Percentiles rank a stretch among this genome's conserved stretches.
Conservation (phyloP, 1,140 invertebrate species). For the Globodera ellingtonae region DNA sequence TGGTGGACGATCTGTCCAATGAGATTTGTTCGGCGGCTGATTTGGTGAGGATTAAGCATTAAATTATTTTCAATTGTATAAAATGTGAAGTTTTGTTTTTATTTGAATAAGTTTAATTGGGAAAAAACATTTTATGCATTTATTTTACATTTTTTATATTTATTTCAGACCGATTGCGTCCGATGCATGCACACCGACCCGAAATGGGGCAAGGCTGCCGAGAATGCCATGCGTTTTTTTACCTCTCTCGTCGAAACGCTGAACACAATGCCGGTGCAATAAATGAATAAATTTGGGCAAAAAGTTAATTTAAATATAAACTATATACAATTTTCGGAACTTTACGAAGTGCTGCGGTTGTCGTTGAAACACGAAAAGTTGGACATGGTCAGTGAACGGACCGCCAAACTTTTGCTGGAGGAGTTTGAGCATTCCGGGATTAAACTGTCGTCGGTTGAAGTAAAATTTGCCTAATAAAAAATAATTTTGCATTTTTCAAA, state of each 20-base stretch:
- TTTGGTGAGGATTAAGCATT: constrained; percentile 38
- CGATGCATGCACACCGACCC: constrained; percentile 43
- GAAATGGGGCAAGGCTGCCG: constrained; percentile 36
- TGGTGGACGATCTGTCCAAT: constrained; percentile 52
- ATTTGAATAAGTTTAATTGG: not conserved
- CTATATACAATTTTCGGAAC: constrained; percentile 21
- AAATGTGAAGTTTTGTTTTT: constrained; percentile 5
- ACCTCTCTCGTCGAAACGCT: constrained; percentile 52
- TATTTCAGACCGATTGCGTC: constrained; percentile 47
- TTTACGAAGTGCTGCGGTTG: constrained; percentile 37
- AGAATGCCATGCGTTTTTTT: constrained; percentile 46
- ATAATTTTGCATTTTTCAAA: constrained; percentile 12
- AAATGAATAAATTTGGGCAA: not conserved
- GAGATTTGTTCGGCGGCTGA: constrained; percentile 48
- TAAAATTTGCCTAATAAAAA: constrained; percentile 23
- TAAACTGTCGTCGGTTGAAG: constrained; percentile 45
- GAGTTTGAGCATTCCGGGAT: constrained; percentile 57
- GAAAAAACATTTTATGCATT: no score
- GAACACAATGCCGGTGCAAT: constrained; percentile 41
- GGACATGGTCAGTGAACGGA: constrained; percentile 39
- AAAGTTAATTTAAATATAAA: constrained; percentile 1
- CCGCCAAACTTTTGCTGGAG: constrained; percentile 36
- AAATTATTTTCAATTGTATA: no score
- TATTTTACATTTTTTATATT: no score
- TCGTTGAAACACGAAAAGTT: constrained; percentile 40